These are phyloP conservation scores for Silurus aristotelis DNA, from an alignment of 2,797 vertebrate species.

Conservation along the genomic window DNA sequence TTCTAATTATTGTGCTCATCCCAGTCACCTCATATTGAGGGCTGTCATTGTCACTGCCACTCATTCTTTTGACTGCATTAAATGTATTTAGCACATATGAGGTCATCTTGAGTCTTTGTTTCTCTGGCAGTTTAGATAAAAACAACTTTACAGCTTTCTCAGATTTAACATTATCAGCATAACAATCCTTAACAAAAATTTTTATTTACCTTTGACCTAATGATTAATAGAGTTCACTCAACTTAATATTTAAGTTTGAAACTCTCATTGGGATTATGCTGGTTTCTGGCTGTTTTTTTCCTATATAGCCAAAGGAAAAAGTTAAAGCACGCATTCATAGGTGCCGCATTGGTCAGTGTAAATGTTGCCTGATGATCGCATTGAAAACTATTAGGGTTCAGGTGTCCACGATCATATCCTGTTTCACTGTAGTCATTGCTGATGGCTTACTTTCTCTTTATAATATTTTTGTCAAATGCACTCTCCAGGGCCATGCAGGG, in stretches of 20 bases:
- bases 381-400: neutral
- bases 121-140: neutral
- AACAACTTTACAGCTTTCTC: neutral
- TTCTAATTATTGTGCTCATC: neutral
- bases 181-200: constrained; percentile 35
- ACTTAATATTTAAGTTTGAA: neutral
- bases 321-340: constrained; percentile 31
- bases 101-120: neutral
- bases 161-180: constrained; percentile 9
- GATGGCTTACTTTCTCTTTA: neutral
- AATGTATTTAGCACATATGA: neutral
- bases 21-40: neutral
- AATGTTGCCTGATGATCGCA: neutral
- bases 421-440: neutral
- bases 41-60: neutral
- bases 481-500: neutral
- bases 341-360: constrained; percentile 39
- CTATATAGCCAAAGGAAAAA: constrained; percentile 43
- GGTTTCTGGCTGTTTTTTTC: constrained; percentile 6
- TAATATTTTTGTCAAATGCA: neutral
- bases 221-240: neutral
- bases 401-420: constrained; percentile 12
- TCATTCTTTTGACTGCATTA: neutral
- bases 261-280: constrained; percentile 19
- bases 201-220: rapidly evolving